Percentiles rank a stretch among this genome's conserved stretches.
Conservation (phyloP, 2,888 invertebrate genomes). For the Amphipyra tragopoginis region DNA sequence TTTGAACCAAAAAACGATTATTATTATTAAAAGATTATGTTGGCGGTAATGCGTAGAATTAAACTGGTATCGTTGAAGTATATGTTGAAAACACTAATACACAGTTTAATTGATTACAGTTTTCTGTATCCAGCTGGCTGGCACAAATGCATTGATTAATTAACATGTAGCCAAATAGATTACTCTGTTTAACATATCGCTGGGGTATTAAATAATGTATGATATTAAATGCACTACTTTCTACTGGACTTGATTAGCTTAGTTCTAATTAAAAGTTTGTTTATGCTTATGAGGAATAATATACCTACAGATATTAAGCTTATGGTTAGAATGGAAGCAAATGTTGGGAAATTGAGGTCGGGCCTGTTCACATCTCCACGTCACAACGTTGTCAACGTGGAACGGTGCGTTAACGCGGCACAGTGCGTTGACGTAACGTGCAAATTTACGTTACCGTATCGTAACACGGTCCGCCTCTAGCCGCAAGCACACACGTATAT, state of each 20-base stretch:
- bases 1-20: too few species aligned
- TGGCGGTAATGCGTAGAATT: neutral
- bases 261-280: conserved; percentile 37
- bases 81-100: neutral
- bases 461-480: too few species aligned
- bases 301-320: too few species aligned
- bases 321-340: too few species aligned
- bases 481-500: too few species aligned
- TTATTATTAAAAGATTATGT: too few species aligned
- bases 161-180: conserved; percentile 45
- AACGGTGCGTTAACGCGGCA: too few species aligned
- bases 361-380: too few species aligned
- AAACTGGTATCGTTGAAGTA: neutral
- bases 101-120: conserved; percentile 15
- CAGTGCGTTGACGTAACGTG: too few species aligned
- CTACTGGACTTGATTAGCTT: conserved; percentile 37
- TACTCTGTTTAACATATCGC: conserved; percentile 47
- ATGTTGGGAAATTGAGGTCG: too few species aligned
- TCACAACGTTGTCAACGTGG: too few species aligned
- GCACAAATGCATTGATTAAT: conserved; percentile 52
- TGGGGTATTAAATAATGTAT: conserved; percentile 53
- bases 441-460: too few species aligned
- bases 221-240: conserved; percentile 45
- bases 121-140: conserved; percentile 24
- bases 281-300: conserved; percentile 12